Evolutionary conservation across 1,140 invertebrate genomes (phyloP), one percentile per base, ranked within the genome.

Genomic region (Cephus cinctus): DNA sequence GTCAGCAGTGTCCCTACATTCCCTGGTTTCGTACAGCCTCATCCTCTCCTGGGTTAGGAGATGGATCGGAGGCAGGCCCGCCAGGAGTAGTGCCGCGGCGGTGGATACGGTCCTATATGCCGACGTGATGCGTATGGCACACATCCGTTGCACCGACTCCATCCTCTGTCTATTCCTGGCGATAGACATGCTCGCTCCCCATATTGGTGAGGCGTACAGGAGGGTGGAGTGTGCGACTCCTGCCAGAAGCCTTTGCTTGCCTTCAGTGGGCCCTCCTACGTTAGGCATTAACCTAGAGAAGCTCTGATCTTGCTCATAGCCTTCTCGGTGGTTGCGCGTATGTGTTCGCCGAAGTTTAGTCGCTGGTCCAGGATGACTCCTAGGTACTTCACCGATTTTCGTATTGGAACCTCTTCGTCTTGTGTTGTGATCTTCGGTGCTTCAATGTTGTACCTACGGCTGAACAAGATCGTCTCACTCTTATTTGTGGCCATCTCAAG

Each of bases 381-480:
- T n/a, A 27, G 25, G 25, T 27, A 27, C 25, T 27, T 27, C n/a
- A 27, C 25, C 6, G 6, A 8, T n/a, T n/a, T 27, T 6, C 6
- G n/a, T 6, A n/a, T 6, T 27, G 6, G 1, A 1, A 27, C n/a
- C 25, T 8, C 6, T 6, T 27, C 25, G 8, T n/a, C 25, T n/a
- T 27, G 8, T n/a, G 25, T n/a, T 8, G 6, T 27, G 8, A 27
- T n/a, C 1, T 6, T 6, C 1, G 6, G 6, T n/a, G 1, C 1
- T n/a, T 6, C n/a, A 6, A 27, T 6, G 8, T 27, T 27, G 25
- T 27, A n/a, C 6, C 25, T 6, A 6, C 43, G 53, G 5, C 8
- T 30, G 6, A 55, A 32, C 5, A 52, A 6, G 0, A 61, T 23
- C 9, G 42, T 19, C 19, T 59, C 36, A 1, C 47, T 56, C 36